A percentile compares a stretch with the other conserved stretches of the same genome.
phyloP scores from a whole-genome alignment of 1,140 invertebrate genomes.

The Daktulosphaira vitifoliae region DNA sequence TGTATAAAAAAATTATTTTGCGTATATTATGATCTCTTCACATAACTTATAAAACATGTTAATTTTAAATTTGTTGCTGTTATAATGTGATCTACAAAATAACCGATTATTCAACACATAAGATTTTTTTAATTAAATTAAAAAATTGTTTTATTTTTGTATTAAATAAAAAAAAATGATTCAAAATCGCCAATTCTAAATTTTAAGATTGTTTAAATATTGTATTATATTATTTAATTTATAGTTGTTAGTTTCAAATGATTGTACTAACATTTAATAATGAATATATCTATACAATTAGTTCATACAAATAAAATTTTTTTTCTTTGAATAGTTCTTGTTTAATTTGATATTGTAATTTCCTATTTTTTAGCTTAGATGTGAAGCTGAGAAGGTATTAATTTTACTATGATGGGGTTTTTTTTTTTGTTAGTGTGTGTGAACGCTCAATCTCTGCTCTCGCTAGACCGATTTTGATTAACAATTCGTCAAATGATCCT shows the following conservation, averaged over 20 bases:
- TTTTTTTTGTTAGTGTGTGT: too few relatives aligned
- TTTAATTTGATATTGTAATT: slow-evolving; percentile 10
- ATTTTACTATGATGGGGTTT: too few relatives aligned
- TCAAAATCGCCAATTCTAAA: slow-evolving; percentile 11
- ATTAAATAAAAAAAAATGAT: slow-evolving; percentile 11
- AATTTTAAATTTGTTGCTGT: slow-evolving; percentile 1
- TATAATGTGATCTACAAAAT: slow-evolving; percentile 20
- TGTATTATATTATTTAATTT: slow-evolving; percentile 31
- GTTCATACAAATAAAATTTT: slow-evolving; percentile 25
- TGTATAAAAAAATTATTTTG: slow-evolving; percentile 25
- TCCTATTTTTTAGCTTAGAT: slow-evolving; percentile 10
- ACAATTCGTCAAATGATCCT: too few relatives aligned
- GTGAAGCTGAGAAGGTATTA: too few relatives aligned
- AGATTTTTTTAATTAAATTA: slow-evolving; percentile 20
- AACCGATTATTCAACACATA: slow-evolving; percentile 5
- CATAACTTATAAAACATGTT: slow-evolving; percentile 26
- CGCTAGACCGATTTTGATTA: too few relatives aligned
- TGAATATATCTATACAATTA: slow-evolving; percentile 12
- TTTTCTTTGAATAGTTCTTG: slow-evolving; percentile 17
- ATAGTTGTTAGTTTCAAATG: slow-evolving; percentile 29
- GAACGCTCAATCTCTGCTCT: too few relatives aligned
- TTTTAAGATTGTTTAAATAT: slow-evolving; percentile 26
- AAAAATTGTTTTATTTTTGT: slow-evolving; percentile 22
- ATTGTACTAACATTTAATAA: slow-evolving; percentile 26
- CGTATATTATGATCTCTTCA: slow-evolving; percentile 33